Conservation (phyloP, 1,140 invertebrate species). For the Pogonognathellus flavescens region DNA sequence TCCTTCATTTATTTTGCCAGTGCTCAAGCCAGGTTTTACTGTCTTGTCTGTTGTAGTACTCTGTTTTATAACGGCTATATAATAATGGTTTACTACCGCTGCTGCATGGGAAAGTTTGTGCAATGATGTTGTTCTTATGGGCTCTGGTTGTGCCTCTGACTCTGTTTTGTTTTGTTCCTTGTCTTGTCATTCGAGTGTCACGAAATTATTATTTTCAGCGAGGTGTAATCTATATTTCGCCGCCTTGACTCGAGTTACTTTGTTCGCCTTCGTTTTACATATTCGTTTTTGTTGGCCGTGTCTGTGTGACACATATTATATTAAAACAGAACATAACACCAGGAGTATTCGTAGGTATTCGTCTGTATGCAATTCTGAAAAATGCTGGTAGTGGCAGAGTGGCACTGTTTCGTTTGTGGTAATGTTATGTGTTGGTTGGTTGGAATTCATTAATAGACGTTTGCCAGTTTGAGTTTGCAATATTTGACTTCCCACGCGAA, state of each 20-base stretch:
- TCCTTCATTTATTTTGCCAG: neutral
- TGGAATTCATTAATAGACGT: conserved; percentile 25
- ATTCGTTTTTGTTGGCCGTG: neutral
- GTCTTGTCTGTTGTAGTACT: neutral
- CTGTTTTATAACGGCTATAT: neutral
- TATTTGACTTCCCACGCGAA: conserved; percentile 19
- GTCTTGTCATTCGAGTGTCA: conserved; percentile 35
- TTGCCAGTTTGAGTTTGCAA: conserved; percentile 33
- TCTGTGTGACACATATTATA: neutral
- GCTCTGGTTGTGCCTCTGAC: neutral
- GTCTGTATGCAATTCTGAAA: too few relatives aligned
- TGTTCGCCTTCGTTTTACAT: conserved; percentile 13
- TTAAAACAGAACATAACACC: too few relatives aligned
- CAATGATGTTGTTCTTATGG: conserved; percentile 18
- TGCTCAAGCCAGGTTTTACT: neutral
- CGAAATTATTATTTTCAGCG: conserved; percentile 33
- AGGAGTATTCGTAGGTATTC: too few relatives aligned
- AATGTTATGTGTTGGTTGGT: too few relatives aligned
- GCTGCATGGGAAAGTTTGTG: neutral
- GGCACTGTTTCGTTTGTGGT: too few relatives aligned
- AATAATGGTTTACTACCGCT: neutral
- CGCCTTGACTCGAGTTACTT: neutral
- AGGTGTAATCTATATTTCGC: conserved; percentile 15
- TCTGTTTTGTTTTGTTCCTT: conserved; percentile 4
- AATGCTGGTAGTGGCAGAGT: too few relatives aligned